These are phyloP conservation scores for Scaptomyza flava DNA, from an alignment of 2,888 invertebrate genomes.

Conservation along the genomic window DNA sequence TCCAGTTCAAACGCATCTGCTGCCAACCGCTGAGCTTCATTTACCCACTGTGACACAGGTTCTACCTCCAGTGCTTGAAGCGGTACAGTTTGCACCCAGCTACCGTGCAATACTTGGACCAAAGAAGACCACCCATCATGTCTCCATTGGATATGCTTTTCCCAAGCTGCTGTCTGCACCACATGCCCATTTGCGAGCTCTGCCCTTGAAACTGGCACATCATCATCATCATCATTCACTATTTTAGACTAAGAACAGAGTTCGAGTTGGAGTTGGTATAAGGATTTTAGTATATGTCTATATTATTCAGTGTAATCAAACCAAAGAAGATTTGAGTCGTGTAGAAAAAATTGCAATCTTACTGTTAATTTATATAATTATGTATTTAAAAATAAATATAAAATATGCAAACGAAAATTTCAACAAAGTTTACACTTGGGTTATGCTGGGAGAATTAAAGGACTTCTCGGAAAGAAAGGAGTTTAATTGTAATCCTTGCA, in stretches of 20 bases:
- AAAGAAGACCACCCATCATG: slow-evolving; percentile 80
- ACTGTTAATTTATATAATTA: slow-evolving; percentile 39
- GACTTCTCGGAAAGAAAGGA: not conserved
- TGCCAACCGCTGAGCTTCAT: slow-evolving; percentile 59
- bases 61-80: slow-evolving; percentile 66
- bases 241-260: slow-evolving; percentile 44
- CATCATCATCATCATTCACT: slow-evolving; percentile 73
- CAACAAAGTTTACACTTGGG: not conserved
- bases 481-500: not conserved
- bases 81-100: slow-evolving; percentile 69
- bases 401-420: slow-evolving; percentile 14
- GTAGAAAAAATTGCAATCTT: slow-evolving; percentile 14
- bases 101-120: slow-evolving; percentile 82
- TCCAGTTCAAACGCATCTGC: slow-evolving; percentile 22
- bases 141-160: slow-evolving; percentile 81
- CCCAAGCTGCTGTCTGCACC: slow-evolving; percentile 73
- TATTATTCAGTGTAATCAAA: slow-evolving; percentile 13
- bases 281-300: slow-evolving; percentile 1
- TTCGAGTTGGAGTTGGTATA: not conserved
- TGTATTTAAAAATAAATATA: slow-evolving; percentile 24
- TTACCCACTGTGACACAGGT: slow-evolving; percentile 62
- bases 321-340: slow-evolving; percentile 54
- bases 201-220: slow-evolving; percentile 70
- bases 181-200: slow-evolving; percentile 73
- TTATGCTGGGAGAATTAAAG: not conserved